Base-by-base conservation (phyloP, 2,113 vertebrate genomes). In the Mesembrinibis cayennensis region DNA sequence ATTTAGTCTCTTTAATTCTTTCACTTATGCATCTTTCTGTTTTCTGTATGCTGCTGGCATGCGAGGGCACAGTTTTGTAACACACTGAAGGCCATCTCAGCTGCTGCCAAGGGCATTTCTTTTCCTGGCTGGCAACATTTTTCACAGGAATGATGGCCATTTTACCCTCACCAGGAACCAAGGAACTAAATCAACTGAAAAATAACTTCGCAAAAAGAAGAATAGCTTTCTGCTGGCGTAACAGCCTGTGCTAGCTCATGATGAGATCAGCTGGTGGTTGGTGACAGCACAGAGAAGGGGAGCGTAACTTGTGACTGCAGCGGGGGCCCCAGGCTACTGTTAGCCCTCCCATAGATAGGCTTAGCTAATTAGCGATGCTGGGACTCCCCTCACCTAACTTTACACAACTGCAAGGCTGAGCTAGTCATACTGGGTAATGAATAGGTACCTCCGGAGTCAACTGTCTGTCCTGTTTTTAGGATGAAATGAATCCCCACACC, bases 121-220 rank as follows among this genome's bases (percentile, higher is more conserved):
- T 95, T 81, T 53, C 53, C 65, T 89, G 40, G 7, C 70, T 85
- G 70, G 61, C 66, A 93, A 30, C 1, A 32, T 90, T 95, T 93
- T 85, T 90, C 52, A 72, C 34, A 42, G 73, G 56, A 90, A 76
- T 80, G 27, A 77, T 87, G 53, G 38, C 56, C 14, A 21, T 94
- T 78, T 96, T 93, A 56, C 49, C 27, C 70, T 93, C 2, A 21
- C 34, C 40, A 50, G 78, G 78, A 96, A 56, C 30, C 30, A 79
- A 87, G 70, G 82, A 94, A 82, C 49, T 94, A 90, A 95, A 91
- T 93, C 87, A 91, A 72, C n/a, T 70, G 61, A 63, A 87, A 91
- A 93, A 72, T 29, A 87, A 15, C 47, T 25, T 73, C 30, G 17
- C 42, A 71, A 74, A 71, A 82, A 87, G 70, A 87, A 23, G 36